These are phyloP conservation scores for Xenus cinereus DNA, from an alignment of 2,113 vertebrate species.

Conservation along the genomic window DNA sequence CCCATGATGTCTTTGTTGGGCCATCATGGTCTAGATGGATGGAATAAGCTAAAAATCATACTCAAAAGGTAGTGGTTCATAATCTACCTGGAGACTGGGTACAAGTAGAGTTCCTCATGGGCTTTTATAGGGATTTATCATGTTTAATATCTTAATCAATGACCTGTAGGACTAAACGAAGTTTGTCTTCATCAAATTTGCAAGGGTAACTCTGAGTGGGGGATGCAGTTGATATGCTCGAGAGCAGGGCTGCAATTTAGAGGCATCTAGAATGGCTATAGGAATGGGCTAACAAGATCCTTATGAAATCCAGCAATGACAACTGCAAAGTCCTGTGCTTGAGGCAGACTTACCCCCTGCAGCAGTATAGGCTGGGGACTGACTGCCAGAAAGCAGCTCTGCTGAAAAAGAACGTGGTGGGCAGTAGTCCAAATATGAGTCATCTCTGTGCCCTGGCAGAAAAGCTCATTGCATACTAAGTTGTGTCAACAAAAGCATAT, in stretches of 20 bases:
- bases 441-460: background rate
- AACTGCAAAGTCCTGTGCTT: background rate
- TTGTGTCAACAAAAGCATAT: background rate
- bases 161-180: background rate
- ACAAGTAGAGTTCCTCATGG: background rate
- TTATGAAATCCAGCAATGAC: background rate
- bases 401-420: background rate
- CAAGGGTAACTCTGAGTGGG: background rate
- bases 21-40: background rate
- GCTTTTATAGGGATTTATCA: background rate
- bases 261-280: background rate
- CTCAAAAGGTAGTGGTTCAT: background rate
- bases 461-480: background rate
- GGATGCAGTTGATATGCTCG: accelerated
- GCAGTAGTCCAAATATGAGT: background rate
- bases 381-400: background rate
- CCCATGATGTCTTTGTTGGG: background rate
- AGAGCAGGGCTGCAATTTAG: background rate
- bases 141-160: background rate
- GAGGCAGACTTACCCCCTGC: background rate
- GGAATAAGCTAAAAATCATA: background rate
- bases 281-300: background rate
- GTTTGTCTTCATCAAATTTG: background rate
- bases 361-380: background rate
- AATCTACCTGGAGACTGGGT: background rate